phyloP scores from a whole-genome alignment of 2,113 vertebrate genomes.

The Hemibagrus wyckioides region DNA sequence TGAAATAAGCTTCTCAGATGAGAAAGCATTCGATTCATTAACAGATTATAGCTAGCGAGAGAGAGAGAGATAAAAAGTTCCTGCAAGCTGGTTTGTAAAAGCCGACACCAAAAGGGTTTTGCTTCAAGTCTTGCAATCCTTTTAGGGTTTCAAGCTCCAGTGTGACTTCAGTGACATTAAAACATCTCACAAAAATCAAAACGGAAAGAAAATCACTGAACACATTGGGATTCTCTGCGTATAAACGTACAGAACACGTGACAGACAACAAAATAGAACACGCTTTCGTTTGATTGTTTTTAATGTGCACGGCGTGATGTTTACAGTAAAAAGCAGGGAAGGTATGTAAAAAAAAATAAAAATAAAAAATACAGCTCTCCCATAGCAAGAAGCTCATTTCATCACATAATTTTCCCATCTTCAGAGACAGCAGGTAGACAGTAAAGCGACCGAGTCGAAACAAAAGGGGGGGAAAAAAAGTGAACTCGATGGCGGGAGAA shows the following conservation, averaged over 20 bases:
- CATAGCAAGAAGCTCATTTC: constrained; percentile 53
- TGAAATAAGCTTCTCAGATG: no score
- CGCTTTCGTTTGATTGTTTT: constrained; percentile 71
- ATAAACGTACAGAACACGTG: not conserved
- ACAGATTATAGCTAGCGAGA: not conserved
- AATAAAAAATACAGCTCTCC: constrained; percentile 61
- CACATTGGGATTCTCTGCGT: not conserved
- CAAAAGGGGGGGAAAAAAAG: not conserved
- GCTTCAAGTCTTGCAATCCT: no score
- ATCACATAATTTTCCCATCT: constrained; percentile 56
- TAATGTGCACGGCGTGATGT: constrained; percentile 78
- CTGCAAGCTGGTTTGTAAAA: not conserved
- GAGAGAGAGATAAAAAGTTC: not conserved
- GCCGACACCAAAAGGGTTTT: not conserved
- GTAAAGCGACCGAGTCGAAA: constrained; percentile 56
- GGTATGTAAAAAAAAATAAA: constrained; percentile 60
- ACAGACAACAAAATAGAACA: constrained; percentile 44
- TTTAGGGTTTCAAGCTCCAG: not conserved
- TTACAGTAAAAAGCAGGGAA: constrained; percentile 72
- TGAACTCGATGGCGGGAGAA: constrained; percentile 55
- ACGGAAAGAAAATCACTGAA: not conserved
- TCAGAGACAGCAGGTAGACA: constrained; percentile 66
- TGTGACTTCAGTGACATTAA: not conserved
- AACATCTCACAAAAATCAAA: not conserved
- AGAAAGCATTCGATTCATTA: not conserved